Base-by-base conservation (phyloP, 2,888 invertebrate species). In the Trissolcus japonicus region DNA sequence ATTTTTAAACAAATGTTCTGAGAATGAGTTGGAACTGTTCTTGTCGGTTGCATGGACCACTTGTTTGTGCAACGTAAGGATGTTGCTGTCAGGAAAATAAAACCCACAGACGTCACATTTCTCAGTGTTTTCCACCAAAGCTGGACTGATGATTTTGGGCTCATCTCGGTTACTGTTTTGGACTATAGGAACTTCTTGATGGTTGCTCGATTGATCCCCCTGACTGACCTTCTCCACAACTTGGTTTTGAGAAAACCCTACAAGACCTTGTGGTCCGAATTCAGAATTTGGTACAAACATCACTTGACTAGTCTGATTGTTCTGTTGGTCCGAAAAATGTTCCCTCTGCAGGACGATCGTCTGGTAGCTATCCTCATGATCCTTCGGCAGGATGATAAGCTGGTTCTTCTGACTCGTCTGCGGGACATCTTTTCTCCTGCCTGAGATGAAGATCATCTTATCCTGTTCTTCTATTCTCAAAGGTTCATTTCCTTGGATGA, bases 21-120 rank as follows among this genome's bases (percentile, higher is more conserved):
- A 83, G 57, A 83, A 76, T 40, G 77, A 61, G 40, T 76, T 83
- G 1, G 76, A 56, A 57, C 84, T 81, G 46, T 85, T 85, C 55
- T 85, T 83, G 35, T 80, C 82, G 51, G 80, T 81, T 82, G 82
- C 83, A 66, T 89, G 95, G 59, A 95, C 92, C 63, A 95, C 87
- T 83, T 94, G 93, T 84, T 92, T 93, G 84, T 95, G 95, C 91
- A 95, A 93, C 84, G 92, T 92, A 60, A 95, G 89, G 80, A 95
- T 93, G 79, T 93, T 92, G 53, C 89, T 89, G 86, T 94, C 94
- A 1, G 93, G 91, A 89, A 95, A 95, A 72, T 92, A 91, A 82
- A 94, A 91, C 59, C 93, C 93, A 86, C 95, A 95, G 76, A 94
- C 91, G 85, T 94, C 93, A 87, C 95, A 94, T n/a, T 88, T 84